Percentiles rank a stretch among this genome's conserved stretches.
Evolutionary conservation across 2,888 invertebrate genomes (phyloP).

Genomic region (Caenorhabditis angaria): DNA sequence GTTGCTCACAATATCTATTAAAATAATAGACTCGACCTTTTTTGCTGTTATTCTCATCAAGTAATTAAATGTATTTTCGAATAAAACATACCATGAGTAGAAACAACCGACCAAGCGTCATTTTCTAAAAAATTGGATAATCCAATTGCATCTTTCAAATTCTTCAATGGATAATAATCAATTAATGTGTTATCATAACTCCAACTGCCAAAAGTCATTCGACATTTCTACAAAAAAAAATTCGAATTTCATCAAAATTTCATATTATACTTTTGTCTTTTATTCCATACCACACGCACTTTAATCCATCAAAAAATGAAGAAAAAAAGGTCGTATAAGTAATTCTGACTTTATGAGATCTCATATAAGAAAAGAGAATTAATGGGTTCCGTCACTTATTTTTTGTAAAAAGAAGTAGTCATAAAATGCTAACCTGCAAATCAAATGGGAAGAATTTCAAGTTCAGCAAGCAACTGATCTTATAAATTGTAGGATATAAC

Average conservation of each 20-base stretch:
- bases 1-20: too few species aligned
- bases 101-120: constrained; percentile 48
- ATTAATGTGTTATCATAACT: constrained; percentile 49
- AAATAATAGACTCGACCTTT: too few species aligned
- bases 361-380: background rate
- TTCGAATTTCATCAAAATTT: background rate
- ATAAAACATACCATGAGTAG: constrained; percentile 33
- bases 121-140: constrained; percentile 48
- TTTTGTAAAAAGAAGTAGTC: constrained; percentile 5
- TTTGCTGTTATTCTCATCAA: too few species aligned
- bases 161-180: constrained; percentile 35
- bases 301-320: background rate
- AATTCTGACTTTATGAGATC: background rate
- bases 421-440: constrained; percentile 33
- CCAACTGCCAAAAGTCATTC: constrained; percentile 52
- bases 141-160: constrained; percentile 32
- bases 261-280: background rate
- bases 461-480: constrained; percentile 45
- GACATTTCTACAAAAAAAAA: constrained; percentile 28
- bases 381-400: background rate
- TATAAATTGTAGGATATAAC: constrained; percentile 46
- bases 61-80: too few species aligned
- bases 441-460: constrained; percentile 50
- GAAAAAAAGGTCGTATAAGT: background rate
- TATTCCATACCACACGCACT: background rate